Evolutionary conservation across 2,888 invertebrate genomes (phyloP).

Genomic region (Frankliniella fusca): DNA sequence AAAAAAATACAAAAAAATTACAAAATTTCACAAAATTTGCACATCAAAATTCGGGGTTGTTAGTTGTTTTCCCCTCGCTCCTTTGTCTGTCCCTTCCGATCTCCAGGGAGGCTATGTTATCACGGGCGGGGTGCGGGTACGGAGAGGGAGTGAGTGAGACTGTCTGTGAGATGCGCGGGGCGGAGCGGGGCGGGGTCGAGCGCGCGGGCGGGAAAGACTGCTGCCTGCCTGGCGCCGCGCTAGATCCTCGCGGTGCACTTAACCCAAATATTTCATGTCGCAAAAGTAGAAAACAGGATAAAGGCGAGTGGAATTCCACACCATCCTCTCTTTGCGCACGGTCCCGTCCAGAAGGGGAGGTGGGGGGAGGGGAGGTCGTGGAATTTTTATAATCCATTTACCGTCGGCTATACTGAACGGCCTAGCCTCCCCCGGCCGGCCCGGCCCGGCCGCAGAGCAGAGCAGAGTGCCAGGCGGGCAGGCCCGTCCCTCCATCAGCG

Average conservation of each 20-base stretch:
- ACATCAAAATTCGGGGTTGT: too few relatives aligned
- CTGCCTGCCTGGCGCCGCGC: not conserved
- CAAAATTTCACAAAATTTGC: too few relatives aligned
- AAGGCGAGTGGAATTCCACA: constrained; percentile 19
- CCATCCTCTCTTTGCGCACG: not conserved
- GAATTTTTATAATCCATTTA: constrained; percentile 23
- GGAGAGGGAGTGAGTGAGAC: not conserved
- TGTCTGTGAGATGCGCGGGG: not conserved
- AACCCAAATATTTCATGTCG: constrained; percentile 23
- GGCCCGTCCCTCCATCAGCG: not conserved
- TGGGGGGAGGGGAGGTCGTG: not conserved
- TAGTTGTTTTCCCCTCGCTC: too few relatives aligned
- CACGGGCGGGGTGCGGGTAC: too few relatives aligned
- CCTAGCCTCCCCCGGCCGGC: not conserved
- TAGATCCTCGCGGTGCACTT: constrained; percentile 15
- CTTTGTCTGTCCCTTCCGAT: too few relatives aligned
- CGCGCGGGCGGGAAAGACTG: not conserved
- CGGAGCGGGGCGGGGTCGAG: not conserved
- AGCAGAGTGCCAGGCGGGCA: not conserved
- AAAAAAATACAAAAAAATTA: too few relatives aligned
- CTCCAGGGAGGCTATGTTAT: too few relatives aligned
- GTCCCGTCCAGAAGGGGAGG: not conserved
- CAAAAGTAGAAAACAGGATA: constrained; percentile 23
- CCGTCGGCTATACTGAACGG: not conserved
- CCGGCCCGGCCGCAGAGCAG: too few relatives aligned